Evolutionary conservation across 2,888 invertebrate genomes (phyloP).

Genomic region (Hesperia comma): DNA sequence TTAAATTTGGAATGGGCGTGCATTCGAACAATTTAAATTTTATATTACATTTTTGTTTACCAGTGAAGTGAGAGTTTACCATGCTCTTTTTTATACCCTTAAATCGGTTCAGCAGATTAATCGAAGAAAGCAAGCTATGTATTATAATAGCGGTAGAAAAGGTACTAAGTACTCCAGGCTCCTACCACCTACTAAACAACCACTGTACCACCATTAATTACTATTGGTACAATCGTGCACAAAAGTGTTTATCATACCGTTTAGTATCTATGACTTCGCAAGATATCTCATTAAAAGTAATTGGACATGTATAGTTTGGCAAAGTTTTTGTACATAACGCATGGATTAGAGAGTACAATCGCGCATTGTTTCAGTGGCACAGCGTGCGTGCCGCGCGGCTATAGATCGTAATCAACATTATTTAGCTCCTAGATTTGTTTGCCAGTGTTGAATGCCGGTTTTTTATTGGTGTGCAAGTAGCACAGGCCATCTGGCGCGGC

Average conservation of each 20-base stretch:
- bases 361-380: background rate
- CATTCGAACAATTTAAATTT: background rate
- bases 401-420: constrained; percentile 8
- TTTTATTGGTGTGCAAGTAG: constrained; percentile 1
- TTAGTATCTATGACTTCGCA: background rate
- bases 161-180: no score
- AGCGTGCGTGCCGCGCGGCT: background rate
- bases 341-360: constrained; percentile 11
- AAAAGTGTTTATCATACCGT: background rate
- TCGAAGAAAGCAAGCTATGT: no score
- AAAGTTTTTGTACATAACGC: constrained; percentile 18
- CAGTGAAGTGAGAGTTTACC: no score
- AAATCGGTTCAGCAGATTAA: no score
- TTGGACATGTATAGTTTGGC: constrained; percentile 19
- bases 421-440: constrained; percentile 8
- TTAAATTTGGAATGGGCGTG: background rate
- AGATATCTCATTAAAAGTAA: constrained; percentile 19
- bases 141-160: no score
- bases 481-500: no score
- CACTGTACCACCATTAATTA: background rate
- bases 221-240: background rate
- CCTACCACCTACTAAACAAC: no score
- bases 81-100: no score
- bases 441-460: background rate
- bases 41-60: background rate